These are phyloP conservation scores for Isurus oxyrinchus DNA, from an alignment of 2,113 vertebrate species.

Conservation along the genomic window DNA sequence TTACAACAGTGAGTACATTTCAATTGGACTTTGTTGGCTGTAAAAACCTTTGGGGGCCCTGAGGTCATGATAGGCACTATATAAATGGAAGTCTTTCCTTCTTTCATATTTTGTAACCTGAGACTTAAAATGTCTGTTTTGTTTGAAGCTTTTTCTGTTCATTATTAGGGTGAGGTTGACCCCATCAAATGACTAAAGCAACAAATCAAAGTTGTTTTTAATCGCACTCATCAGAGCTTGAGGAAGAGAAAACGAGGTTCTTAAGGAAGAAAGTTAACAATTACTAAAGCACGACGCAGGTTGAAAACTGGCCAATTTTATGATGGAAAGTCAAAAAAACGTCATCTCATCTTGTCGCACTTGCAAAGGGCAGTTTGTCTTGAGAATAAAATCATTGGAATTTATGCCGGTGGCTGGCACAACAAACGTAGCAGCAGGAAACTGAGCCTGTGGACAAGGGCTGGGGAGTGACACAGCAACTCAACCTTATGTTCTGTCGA, in stretches of 20 bases:
- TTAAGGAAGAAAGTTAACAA: neutral
- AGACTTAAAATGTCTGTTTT: neutral
- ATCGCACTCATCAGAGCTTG: neutral
- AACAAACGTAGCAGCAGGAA: neutral
- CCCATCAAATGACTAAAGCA: neutral
- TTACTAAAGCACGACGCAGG: neutral
- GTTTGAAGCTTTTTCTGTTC: neutral
- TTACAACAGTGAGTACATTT: too few relatives aligned
- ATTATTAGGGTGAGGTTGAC: neutral
- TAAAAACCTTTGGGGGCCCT: too few relatives aligned
- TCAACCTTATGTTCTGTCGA: neutral
- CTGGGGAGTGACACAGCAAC: neutral
- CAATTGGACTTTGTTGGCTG: too few relatives aligned
- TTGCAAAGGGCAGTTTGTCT: neutral
- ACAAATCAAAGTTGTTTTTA: neutral
- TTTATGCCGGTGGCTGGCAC: neutral
- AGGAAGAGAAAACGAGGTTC: neutral
- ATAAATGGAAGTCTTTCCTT: too few relatives aligned
- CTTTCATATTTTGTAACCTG: too few relatives aligned
- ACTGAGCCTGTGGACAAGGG: neutral
- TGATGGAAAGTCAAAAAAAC: neutral
- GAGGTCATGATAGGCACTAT: too few relatives aligned
- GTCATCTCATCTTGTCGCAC: neutral
- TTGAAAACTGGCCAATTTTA: neutral
- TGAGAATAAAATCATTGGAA: neutral